Conservation (phyloP, 2,888 invertebrate species). For the Drosophila atroscutellata region DNA sequence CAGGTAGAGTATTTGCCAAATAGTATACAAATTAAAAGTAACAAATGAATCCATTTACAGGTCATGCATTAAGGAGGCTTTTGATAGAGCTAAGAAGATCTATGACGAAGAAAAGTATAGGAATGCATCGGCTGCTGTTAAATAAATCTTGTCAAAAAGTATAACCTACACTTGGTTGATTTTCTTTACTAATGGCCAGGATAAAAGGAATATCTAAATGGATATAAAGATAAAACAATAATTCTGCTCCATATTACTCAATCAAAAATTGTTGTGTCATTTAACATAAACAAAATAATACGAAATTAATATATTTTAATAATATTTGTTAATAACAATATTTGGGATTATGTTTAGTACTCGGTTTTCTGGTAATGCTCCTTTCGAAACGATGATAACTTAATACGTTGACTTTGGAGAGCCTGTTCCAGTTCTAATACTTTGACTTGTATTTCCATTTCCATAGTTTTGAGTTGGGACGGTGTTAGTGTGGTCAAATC, state of each 20-base stretch:
- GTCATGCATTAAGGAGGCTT: constrained; percentile 91
- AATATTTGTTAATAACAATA: constrained; percentile 29
- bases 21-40: neutral
- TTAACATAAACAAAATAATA: constrained; percentile 34
- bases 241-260: neutral
- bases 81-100: constrained; percentile 88
- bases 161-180: neutral
- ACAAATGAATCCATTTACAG: constrained; percentile 85
- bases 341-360: constrained; percentile 55
- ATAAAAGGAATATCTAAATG: neutral
- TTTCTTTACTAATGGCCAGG: neutral
- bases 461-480: constrained; percentile 97
- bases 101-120: constrained; percentile 75
- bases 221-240: neutral
- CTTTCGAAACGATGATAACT: constrained; percentile 93
- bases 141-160: constrained; percentile 67
- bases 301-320: constrained; percentile 33
- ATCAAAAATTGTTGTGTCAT: constrained; percentile 2
- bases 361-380: constrained; percentile 91
- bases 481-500: constrained; percentile 95
- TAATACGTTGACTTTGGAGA: constrained; percentile 93
- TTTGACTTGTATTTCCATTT: constrained; percentile 98
- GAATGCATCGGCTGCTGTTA: constrained; percentile 74
- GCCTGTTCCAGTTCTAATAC: constrained; percentile 96
- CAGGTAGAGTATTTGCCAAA: constrained; percentile 87